Evolutionary conservation across 2,113 vertebrate species (phyloP).

Genomic region (Antigone vipio): DNA sequence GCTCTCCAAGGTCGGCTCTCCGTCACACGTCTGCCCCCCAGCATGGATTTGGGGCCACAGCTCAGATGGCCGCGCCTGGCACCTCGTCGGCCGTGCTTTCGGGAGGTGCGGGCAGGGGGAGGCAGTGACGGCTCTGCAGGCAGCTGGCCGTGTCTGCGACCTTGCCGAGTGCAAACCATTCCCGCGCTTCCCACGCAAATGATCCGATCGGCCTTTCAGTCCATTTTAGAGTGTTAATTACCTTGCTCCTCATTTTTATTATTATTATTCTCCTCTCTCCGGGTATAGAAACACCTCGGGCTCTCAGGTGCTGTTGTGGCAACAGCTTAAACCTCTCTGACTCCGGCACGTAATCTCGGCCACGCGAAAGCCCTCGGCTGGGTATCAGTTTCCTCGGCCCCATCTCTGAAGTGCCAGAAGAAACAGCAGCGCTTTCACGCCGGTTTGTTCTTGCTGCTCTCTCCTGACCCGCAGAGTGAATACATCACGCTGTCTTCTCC

Average conservation of each 20-base stretch:
- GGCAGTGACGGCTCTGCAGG: background rate
- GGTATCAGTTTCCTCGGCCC: background rate
- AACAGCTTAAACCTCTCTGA: background rate
- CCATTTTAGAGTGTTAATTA: background rate
- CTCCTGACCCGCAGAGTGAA: background rate
- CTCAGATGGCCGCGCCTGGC: rapidly evolving
- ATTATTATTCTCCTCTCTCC: background rate
- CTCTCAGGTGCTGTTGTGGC: background rate
- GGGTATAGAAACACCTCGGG: background rate
- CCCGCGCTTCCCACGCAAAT: background rate
- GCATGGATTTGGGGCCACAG: background rate
- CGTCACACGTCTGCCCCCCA: rapidly evolving
- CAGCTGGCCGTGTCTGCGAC: background rate
- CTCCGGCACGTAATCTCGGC: background rate
- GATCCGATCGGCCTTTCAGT: background rate
- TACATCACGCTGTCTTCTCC: background rate
- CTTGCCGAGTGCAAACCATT: background rate
- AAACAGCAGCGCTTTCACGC: background rate
- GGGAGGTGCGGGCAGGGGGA: background rate
- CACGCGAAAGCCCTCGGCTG: background rate
- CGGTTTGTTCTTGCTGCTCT: background rate
- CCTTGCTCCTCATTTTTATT: background rate
- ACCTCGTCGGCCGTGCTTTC: background rate
- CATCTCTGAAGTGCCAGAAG: background rate
- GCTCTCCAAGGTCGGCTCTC: background rate